Evolutionary conservation across 1,140 invertebrate genomes (phyloP).

Genomic region (Drosophila orena): DNA sequence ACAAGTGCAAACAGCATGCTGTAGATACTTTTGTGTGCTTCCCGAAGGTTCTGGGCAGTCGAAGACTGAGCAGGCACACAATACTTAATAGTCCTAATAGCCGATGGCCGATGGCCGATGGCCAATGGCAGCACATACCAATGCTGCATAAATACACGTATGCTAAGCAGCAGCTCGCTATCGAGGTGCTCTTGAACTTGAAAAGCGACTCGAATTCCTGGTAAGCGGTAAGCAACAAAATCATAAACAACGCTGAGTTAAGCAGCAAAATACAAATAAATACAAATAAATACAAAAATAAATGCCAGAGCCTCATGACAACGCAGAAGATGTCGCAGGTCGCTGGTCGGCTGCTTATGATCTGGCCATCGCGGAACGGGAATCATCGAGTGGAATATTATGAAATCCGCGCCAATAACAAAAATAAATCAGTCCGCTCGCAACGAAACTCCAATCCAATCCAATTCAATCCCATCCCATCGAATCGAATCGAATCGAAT

Average conservation of each 20-base stretch:
- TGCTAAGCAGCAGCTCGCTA: constrained; percentile 29
- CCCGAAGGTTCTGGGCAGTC: constrained; percentile 59
- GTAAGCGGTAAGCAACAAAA: constrained; percentile 29
- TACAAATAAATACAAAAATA: constrained; percentile 37
- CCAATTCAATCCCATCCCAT: no score
- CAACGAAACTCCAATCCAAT: background rate
- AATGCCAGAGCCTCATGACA: constrained; percentile 46
- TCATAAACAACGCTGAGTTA: constrained; percentile 50
- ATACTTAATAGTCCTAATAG: constrained; percentile 15
- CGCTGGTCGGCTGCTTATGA: constrained; percentile 8
- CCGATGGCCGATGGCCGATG: no score
- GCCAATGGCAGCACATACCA: no score
- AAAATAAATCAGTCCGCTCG: constrained; percentile 62
- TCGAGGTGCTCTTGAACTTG: constrained; percentile 70
- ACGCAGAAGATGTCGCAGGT: constrained; percentile 8
- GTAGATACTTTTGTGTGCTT: constrained; percentile 5
- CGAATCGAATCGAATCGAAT: no score
- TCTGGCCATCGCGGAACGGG: constrained; percentile 30
- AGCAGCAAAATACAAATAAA: constrained; percentile 36
- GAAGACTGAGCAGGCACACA: constrained; percentile 10
- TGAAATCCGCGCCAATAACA: constrained; percentile 71
- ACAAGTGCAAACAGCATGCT: constrained; percentile 52
- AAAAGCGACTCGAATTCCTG: constrained; percentile 67
- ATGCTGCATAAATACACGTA: no score
- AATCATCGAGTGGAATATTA: constrained; percentile 58